Evolutionary conservation across 2,797 vertebrate genomes (phyloP), one percentile per base, ranked within the genome.

Genomic region (Diplodus sargus): DNA sequence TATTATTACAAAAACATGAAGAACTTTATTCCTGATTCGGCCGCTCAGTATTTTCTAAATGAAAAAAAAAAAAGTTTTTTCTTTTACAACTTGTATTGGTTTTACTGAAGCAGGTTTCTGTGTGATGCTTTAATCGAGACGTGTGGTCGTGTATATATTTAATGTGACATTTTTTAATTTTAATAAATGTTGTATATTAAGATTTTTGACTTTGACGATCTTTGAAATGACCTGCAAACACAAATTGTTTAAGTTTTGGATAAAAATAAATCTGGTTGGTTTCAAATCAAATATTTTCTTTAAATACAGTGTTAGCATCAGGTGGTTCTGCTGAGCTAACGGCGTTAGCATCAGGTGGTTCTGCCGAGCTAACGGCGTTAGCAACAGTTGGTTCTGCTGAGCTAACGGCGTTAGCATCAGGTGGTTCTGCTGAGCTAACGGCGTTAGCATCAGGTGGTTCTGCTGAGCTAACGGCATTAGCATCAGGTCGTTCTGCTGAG

Each of bases 161-260:
- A 57, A n/a, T 45, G 28, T 9, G 47, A 8, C 7, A 4, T 39
- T 67, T 43, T 51, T 52, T 3, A 48, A 52, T 66, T 53, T 48
- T 5, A 58, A 71, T 78, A 77, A 70, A 78, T 11, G 7, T 42
- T 11, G 7, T 42, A 4, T 52, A 22, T 62, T 25, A 34, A 39
- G 3, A 28, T n/a, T 7, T 58, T 43, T 4, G n/a, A 73, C 28
- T 63, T 17, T 15, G 22, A 18, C 2, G 2, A 22, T 23, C 3
- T 54, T 28, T 1, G 0, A 23, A 15, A 16, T 45, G 43, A 45
- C 43, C 14, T 45, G 4, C 13, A 15, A 14, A 45, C 14, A 45
- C 15, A 14, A 4, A 45, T 15, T 45, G 3, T 45, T 45, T 45
- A 15, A 45, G 43, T 14, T 45, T 45, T 45, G 15, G 13, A 45